Base-by-base conservation (phyloP, 2,797 vertebrate genomes). In the Smutsia temminckii region DNA sequence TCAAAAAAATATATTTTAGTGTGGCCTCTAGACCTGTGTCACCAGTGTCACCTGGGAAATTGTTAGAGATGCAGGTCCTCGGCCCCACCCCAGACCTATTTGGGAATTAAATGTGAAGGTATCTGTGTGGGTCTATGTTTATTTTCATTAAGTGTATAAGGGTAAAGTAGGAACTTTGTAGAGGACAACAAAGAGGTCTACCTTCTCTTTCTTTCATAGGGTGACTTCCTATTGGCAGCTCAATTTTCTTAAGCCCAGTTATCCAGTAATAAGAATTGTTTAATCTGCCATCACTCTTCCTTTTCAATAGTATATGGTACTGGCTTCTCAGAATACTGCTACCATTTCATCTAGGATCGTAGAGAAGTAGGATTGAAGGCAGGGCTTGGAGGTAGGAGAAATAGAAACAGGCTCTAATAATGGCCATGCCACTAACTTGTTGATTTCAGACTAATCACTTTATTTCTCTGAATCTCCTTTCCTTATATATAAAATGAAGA, bases 191-290 rank as follows among this genome's bases (percentile, higher is more conserved):
- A 90, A 85, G 5, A 63, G 21, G 6, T 75, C 10, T 88, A 18
- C 20, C 8, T 81, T 91, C 8, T 13, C 12, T 61, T 89, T 79
- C 8, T 92, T 10, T 95, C 14, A 2, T 59, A 40, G 14, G 42
- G 21, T 94, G 63, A 51, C 46, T 86, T 93, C 75, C 87, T 80
- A 9, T 40, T 49, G 37, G 46, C n/a, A 85, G 46, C 25, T 85
- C 59, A 75, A 29, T 61, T 95, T 89, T 95, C 14, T 92, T 86
- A 89, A 86, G 46, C 2, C 66, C 53, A 84, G 78, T 77, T 91
- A 64, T 87, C 17, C 42, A 69, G 9, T 75, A 88, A 53, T 23
- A 40, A 83, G 74, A 80, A 25, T 57, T 84, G 8, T 69, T 88
- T 66, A 37, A 72, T 88, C 23, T 64, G 68, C 63, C 42, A 68